Evolutionary conservation across 2,888 invertebrate genomes (phyloP), one percentile per base, ranked within the genome.

Genomic region (Lasioglossum malachurum): DNA sequence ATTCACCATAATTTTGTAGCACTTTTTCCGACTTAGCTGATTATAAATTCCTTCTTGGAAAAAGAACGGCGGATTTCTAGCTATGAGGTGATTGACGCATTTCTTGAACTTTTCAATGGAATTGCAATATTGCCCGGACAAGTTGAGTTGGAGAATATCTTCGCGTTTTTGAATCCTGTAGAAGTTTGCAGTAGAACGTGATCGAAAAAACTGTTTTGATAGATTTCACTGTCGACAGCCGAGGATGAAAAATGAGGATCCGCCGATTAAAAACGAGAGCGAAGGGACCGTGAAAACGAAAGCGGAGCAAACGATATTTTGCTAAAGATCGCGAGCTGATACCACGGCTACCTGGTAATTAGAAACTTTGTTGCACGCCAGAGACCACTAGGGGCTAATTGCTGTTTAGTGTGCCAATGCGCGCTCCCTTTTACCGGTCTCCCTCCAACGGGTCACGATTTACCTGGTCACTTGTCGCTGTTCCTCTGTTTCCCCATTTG

Each of bases 191-290:
- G 44, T 14, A 14, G 44, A 10, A 44, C 44, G 44, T 14, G 44
- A 44, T 44, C 12, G 44, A 44, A 46, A 46, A 14, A 46, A 46
- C 0, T 14, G 16, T 46, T 46, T 46, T 0, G 44, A 72, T 46
- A 72, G 80, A 49, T 89, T 69, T 83, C 79, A 67, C 75, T n/a
- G 75, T 89, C 89, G 90, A 44, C 44, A 12, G 44, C 14, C 44
- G 14, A 87, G 80, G 86, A 90, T 88, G 87, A 83, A 88, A 90
- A 90, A 78, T 64, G 14, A 64, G 2, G 31, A 31, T 16, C 2
- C 16, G 16, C 31, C 64, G 64, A 31, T 64, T 16, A 27, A 31
- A 27, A 31, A 16, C 64, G 64, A 27, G 49, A 57, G 53, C 75
- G 60, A 35, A 10, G 46, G 75, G 71, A 75, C 71, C 75, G 79